Evolutionary conservation across 2,888 invertebrate genomes (phyloP).

Genomic region (Troides aeacus): DNA sequence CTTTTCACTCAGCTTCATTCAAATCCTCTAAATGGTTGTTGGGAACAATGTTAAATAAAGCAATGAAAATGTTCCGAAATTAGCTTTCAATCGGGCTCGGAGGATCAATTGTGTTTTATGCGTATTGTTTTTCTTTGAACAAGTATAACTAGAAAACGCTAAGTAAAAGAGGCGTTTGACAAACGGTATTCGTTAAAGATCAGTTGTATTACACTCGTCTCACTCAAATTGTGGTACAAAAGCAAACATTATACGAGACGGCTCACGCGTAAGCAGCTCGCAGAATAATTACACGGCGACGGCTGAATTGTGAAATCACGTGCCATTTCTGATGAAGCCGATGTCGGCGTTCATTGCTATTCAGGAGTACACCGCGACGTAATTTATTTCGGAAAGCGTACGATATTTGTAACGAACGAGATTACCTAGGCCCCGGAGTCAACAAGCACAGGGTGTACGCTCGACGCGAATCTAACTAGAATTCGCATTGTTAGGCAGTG

Average conservation of each 20-base stretch:
- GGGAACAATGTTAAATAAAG: no score
- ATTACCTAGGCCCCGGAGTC: constrained; percentile 15
- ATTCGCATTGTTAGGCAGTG: not conserved
- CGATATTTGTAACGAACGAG: constrained; percentile 21
- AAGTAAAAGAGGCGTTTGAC: no score
- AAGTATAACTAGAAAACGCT: no score
- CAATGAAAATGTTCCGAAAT: no score
- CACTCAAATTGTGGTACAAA: not conserved
- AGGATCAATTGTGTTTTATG: no score
- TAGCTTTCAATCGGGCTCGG: no score
- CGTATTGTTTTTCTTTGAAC: no score
- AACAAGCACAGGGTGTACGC: not conserved
- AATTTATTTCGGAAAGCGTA: constrained; percentile 25
- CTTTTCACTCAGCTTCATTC: constrained; percentile 16
- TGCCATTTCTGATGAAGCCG: constrained; percentile 14
- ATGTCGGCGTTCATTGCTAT: constrained; percentile 25
- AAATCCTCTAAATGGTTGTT: not conserved
- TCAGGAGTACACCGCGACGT: constrained; percentile 18
- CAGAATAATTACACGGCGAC: constrained; percentile 6
- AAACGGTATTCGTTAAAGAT: no score
- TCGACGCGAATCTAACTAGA: constrained; percentile 2
- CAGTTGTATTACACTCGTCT: no score
- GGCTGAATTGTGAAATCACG: constrained; percentile 21
- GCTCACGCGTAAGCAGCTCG: not conserved
- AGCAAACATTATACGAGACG: not conserved